A percentile compares a stretch with the other conserved stretches of the same genome.
Conservation (phyloP, 2,113 vertebrate species). For the Nesoenas mayeri region DNA sequence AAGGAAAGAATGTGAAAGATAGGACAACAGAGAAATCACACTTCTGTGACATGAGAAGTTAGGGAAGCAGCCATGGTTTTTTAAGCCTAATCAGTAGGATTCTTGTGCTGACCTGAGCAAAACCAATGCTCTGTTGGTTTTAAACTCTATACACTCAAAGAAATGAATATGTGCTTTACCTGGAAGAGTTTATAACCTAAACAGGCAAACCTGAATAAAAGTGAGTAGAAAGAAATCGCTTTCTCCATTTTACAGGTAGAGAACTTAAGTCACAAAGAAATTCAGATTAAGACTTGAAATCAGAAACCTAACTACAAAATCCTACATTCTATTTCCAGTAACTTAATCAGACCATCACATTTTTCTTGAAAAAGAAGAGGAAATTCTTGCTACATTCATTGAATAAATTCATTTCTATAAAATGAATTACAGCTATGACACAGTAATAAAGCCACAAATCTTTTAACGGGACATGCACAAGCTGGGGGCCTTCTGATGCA, state of each 20-base stretch:
- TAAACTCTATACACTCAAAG: not conserved
- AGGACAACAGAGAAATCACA: not conserved
- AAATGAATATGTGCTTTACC: not conserved
- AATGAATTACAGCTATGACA: not conserved
- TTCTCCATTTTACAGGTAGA: not conserved
- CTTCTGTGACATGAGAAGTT: not conserved
- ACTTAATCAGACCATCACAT: not conserved
- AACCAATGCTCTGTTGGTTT: not conserved
- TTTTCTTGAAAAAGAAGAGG: not conserved
- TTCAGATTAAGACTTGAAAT: not conserved
- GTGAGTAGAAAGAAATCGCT: not conserved
- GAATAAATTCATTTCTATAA: not conserved
- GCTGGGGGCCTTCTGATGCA: not conserved
- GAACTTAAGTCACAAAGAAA: not conserved
- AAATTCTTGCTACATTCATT: not conserved
- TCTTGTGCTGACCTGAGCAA: not conserved
- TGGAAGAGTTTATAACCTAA: not conserved
- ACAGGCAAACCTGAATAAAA: not conserved
- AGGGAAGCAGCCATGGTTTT: not conserved
- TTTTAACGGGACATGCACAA: not conserved
- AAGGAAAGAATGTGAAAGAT: not conserved
- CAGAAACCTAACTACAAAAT: not conserved
- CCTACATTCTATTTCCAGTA: not conserved
- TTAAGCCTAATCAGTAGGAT: not conserved
- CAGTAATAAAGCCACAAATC: not conserved